phyloP scores from a whole-genome alignment of 2,888 invertebrate species.

The Macrophya annulata region DNA sequence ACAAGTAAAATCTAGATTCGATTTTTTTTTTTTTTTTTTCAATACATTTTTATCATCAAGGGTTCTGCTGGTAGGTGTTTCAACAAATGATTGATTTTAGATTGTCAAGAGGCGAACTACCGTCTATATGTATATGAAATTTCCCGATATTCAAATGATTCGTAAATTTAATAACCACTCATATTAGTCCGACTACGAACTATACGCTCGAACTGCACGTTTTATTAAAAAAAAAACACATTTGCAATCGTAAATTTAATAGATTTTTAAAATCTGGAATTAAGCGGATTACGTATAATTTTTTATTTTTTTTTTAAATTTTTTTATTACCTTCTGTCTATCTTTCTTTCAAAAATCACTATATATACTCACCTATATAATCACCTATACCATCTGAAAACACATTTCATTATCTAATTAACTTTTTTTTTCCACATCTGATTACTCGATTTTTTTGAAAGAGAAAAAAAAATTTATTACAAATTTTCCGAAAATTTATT shows the following conservation, averaged over 20 bases:
- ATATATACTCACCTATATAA: too few relatives aligned
- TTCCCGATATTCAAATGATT: conserved; percentile 2
- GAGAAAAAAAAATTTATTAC: too few relatives aligned
- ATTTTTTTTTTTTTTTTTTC: not conserved
- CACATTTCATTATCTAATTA: too few relatives aligned
- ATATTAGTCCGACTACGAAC: not conserved
- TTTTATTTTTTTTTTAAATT: too few relatives aligned
- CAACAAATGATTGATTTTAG: conserved; percentile 4
- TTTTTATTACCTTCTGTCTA: not conserved
- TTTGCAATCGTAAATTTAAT: not conserved
- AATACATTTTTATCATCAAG: not conserved
- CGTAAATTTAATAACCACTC: not conserved
- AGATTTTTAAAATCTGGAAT: not conserved
- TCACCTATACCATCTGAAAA: too few relatives aligned
- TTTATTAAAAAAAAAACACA: not conserved
- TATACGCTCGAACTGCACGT: not conserved
- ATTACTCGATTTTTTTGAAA: too few relatives aligned
- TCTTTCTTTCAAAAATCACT: too few relatives aligned
- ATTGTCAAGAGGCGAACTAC: not conserved
- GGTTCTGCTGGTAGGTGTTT: not conserved
- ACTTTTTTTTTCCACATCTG: too few relatives aligned
- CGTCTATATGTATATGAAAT: not conserved
- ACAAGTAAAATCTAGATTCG: not conserved
- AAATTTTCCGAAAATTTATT: too few relatives aligned
- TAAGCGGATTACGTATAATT: not conserved